Percentiles rank a stretch among this genome's conserved stretches.
Evolutionary conservation across 2,797 vertebrate genomes (phyloP).

Genomic region (Craterocephalus amniculus): DNA sequence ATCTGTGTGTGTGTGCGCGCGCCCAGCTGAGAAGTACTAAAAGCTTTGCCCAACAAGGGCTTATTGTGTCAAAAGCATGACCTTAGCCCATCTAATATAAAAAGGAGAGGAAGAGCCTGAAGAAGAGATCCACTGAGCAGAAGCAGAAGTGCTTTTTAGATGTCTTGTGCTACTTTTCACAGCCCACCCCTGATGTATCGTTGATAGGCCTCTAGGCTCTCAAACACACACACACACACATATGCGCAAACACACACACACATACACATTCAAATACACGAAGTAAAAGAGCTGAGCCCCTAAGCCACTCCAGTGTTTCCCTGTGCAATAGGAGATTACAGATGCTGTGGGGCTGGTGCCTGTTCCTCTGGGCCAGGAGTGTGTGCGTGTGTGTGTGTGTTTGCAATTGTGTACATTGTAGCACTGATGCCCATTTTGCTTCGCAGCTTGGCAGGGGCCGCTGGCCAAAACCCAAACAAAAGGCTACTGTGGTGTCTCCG

Average conservation of each 20-base stretch:
- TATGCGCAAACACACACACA: slow-evolving; percentile 27
- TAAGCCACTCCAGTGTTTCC: slow-evolving; percentile 79
- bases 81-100: slow-evolving; percentile 40
- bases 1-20: not conserved
- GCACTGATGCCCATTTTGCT: slow-evolving; percentile 67
- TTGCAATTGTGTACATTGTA: slow-evolving; percentile 56
- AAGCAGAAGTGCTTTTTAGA: slow-evolving; percentile 47
- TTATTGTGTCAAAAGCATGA: slow-evolving; percentile 54
- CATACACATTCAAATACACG: slow-evolving; percentile 22
- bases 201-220: slow-evolving; percentile 44
- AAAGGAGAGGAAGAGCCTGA: slow-evolving; percentile 41
- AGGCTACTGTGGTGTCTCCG: slow-evolving; percentile 73
- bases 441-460: slow-evolving; percentile 62
- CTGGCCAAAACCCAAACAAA: slow-evolving; percentile 77
- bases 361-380: slow-evolving; percentile 66
- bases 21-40: slow-evolving; percentile 48
- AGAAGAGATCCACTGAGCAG: slow-evolving; percentile 50
- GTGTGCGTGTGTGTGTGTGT: slow-evolving; percentile 15
- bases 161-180: slow-evolving; percentile 47
- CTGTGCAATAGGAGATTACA: slow-evolving; percentile 85
- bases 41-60: slow-evolving; percentile 54
- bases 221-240: slow-evolving; percentile 18
- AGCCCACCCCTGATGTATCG: slow-evolving; percentile 43
- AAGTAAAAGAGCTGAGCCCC: slow-evolving; percentile 72
- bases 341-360: slow-evolving; percentile 79